Conservation (phyloP, 2,888 invertebrate species). For the Atherix ibis region DNA sequence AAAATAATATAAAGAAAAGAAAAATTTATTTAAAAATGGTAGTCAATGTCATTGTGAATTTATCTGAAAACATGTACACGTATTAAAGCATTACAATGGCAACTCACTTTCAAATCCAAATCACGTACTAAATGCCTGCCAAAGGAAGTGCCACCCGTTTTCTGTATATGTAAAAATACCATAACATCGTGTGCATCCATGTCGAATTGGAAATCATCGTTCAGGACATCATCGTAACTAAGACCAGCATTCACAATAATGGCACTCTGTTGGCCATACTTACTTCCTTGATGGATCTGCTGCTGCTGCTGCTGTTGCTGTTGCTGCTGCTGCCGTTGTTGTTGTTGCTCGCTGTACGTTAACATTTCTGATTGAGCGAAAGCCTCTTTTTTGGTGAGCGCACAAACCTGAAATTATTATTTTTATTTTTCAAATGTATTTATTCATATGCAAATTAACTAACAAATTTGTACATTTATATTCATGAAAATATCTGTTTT, state of each 20-base stretch:
- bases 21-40: too few relatives aligned
- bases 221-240: conserved; percentile 73
- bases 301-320: conserved; percentile 14
- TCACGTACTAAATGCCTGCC: conserved; percentile 93
- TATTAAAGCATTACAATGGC: too few relatives aligned
- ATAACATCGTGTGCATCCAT: conserved; percentile 91
- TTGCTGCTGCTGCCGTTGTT: conserved; percentile 10
- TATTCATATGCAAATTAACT: too few relatives aligned
- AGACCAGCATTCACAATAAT: conserved; percentile 45
- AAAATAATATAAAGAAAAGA: too few relatives aligned
- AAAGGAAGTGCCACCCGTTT: conserved; percentile 96
- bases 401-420: conserved; percentile 44
- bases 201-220: conserved; percentile 77
- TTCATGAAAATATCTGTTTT: too few relatives aligned
- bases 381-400: conserved; percentile 48
- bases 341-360: conserved; percentile 19
- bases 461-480: too few relatives aligned
- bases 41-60: too few relatives aligned
- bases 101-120: conserved; percentile 60
- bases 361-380: conserved; percentile 37
- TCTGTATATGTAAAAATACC: conserved; percentile 97
- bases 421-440: too few relatives aligned
- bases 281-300: not conserved
- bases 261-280: conserved; percentile 25
- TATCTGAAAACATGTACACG: too few relatives aligned